Evolutionary conservation across 2,888 invertebrate genomes (phyloP).

Genomic region (Meliscaeva auricollis): DNA sequence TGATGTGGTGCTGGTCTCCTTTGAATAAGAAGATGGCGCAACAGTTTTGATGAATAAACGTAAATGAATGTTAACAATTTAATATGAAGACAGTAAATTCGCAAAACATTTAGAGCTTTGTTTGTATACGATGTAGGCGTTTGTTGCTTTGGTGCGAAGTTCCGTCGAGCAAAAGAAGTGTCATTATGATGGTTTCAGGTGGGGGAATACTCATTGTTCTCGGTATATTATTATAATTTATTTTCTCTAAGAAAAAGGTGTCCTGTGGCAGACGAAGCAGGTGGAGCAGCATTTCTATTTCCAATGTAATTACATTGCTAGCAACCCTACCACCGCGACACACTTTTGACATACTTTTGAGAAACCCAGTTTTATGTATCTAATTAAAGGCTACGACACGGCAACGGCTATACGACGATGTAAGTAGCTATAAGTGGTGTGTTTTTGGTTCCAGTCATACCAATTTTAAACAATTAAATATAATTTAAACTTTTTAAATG

Average conservation of each 20-base stretch:
- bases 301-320: neutral
- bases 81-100: slow-evolving; percentile 21
- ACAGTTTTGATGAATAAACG: slow-evolving; percentile 12
- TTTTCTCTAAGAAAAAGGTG: neutral
- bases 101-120: neutral
- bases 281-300: neutral
- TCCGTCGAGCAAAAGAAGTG: neutral
- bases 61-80: slow-evolving; percentile 1
- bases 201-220: neutral
- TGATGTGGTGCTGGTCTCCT: neutral
- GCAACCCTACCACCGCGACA: neutral
- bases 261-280: neutral
- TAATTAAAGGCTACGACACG: slow-evolving; percentile 10
- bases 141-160: neutral
- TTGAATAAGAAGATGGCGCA: neutral
- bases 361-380: neutral
- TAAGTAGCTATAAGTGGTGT: neutral
- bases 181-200: neutral
- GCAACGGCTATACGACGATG: neutral
- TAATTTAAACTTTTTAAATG: neutral
- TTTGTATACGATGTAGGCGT: neutral
- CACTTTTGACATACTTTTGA: neutral
- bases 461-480: neutral
- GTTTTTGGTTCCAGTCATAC: neutral
- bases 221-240: neutral